phyloP scores from a whole-genome alignment of 1,140 invertebrate genomes.

The Penaeus indicus region DNA sequence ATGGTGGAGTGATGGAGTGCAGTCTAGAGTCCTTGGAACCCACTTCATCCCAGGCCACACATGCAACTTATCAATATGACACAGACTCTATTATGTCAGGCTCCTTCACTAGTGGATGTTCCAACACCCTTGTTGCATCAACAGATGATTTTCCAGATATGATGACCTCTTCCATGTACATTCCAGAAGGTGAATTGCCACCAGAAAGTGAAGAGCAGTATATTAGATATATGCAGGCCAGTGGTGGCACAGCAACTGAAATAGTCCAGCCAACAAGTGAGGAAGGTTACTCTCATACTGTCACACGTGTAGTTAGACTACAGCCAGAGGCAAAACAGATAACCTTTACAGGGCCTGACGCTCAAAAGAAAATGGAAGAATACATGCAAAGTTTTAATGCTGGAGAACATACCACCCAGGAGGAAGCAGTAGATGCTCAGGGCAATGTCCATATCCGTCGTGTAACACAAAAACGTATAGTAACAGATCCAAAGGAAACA shows the following conservation, averaged over 20 bases:
- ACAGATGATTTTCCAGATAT: constrained; percentile 72
- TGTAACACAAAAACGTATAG: constrained; percentile 72
- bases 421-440: constrained; percentile 71
- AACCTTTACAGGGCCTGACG: constrained; percentile 74
- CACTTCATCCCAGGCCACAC: constrained; percentile 81
- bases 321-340: constrained; percentile 74
- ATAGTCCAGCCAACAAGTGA: constrained; percentile 39
- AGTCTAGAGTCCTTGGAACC: constrained; percentile 72
- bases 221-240: constrained; percentile 38
- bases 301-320: constrained; percentile 71
- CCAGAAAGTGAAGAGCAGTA: constrained; percentile 40
- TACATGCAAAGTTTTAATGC: constrained; percentile 73
- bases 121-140: constrained; percentile 81
- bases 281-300: constrained; percentile 59
- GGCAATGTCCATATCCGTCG: constrained; percentile 74
- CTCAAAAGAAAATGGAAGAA: constrained; percentile 72
- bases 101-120: constrained; percentile 83
- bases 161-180: constrained; percentile 66
- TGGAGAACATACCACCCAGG: constrained; percentile 73
- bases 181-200: constrained; percentile 61
- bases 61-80: constrained; percentile 86
- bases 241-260: constrained; percentile 52
- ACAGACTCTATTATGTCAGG: constrained; percentile 86
- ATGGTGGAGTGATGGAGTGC: constrained; percentile 75
- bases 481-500: constrained; percentile 68